Percentiles rank a stretch among this genome's conserved stretches.
phyloP scores from a whole-genome alignment of 2,888 invertebrate genomes.

The Cephus pygmeus region DNA sequence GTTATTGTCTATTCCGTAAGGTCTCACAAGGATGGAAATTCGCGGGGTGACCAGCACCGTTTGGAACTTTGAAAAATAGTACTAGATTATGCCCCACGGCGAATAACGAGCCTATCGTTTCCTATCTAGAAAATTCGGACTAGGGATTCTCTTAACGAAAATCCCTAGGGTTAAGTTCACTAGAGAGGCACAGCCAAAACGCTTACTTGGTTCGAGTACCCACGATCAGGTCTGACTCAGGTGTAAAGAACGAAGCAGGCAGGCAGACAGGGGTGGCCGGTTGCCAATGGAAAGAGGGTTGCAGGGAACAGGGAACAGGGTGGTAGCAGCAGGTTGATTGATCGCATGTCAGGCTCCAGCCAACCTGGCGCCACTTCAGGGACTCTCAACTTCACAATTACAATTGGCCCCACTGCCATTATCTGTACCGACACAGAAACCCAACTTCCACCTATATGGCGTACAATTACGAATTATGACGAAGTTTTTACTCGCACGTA shows the following conservation, averaged over 20 bases:
- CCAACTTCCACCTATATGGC: neutral
- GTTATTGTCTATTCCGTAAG: neutral
- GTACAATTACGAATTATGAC: neutral
- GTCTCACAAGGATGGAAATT: neutral
- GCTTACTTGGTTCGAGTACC: neutral
- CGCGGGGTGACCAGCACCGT: neutral
- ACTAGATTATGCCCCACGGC: neutral
- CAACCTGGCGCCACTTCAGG: constrained; percentile 61
- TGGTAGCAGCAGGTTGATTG: constrained; percentile 62
- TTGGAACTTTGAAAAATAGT: neutral
- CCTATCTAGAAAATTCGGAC: neutral
- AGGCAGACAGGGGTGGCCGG: constrained; percentile 14
- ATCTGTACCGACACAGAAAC: neutral
- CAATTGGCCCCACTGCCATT: neutral
- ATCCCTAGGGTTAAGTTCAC: neutral
- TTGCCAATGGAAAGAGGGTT: neutral
- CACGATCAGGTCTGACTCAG: constrained; percentile 8
- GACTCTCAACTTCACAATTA: constrained; percentile 49
- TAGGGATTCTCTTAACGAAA: neutral
- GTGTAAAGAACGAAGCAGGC: constrained; percentile 22
- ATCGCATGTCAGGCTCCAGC: constrained; percentile 63
- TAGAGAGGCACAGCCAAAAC: neutral
- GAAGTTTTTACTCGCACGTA: neutral
- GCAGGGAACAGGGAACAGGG: constrained; percentile 34
- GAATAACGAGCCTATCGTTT: neutral